A percentile compares a stretch with the other conserved stretches of the same genome.
phyloP scores from a whole-genome alignment of 2,797 vertebrate species.

The Jordanella pulchra region DNA sequence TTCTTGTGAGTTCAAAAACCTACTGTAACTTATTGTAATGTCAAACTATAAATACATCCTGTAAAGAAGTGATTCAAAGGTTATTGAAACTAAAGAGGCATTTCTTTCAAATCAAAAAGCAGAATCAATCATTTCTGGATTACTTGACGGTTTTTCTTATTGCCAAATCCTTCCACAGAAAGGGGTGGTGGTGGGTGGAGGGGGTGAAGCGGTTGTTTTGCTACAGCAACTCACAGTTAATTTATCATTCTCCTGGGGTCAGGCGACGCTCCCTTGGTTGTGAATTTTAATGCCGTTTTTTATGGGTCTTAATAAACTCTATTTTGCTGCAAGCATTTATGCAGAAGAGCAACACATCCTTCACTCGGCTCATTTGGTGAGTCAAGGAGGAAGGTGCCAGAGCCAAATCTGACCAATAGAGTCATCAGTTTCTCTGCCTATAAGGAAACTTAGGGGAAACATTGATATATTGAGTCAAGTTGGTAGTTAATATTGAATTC shows the following conservation, averaged over 20 bases:
- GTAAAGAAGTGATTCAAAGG: conserved; percentile 43
- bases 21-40: conserved; percentile 15
- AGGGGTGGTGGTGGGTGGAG: conserved; percentile 30
- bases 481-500: conserved; percentile 4
- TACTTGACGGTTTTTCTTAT: conserved; percentile 20
- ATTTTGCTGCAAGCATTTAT: conserved; percentile 83
- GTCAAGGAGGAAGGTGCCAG: conserved; percentile 73
- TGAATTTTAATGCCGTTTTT: conserved; percentile 86
- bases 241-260: conserved; percentile 84
- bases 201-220: conserved; percentile 80
- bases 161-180: conserved; percentile 8
- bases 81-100: conserved; percentile 33
- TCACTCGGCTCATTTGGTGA: conserved; percentile 79
- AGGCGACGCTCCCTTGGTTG: conserved; percentile 76
- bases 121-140: conserved; percentile 18
- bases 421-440: conserved; percentile 60
- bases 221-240: conserved; percentile 78
- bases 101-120: conserved; percentile 31
- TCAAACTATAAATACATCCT: background rate
- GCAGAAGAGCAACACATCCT: conserved; percentile 81
- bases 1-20: conserved; percentile 25
- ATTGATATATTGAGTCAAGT: conserved; percentile 33
- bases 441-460: conserved; percentile 48
- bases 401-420: conserved; percentile 71
- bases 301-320: conserved; percentile 85